Evolutionary conservation across 2,113 vertebrate species (phyloP).

Genomic region (Tauraco erythrolophus): DNA sequence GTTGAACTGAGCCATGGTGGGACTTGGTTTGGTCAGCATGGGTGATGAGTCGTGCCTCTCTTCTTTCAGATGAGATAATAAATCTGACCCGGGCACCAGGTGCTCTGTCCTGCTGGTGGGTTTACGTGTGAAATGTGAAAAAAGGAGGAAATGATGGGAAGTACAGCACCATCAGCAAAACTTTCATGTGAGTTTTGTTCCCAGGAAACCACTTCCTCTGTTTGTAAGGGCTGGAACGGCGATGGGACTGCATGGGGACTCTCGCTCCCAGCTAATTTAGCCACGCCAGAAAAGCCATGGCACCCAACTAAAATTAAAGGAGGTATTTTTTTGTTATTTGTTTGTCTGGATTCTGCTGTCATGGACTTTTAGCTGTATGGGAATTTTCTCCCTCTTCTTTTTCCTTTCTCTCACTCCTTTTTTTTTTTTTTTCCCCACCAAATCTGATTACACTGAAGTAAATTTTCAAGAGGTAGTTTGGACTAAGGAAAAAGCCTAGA

Average conservation of each 20-base stretch:
- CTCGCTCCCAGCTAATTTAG: conserved; percentile 11
- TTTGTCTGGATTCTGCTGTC: conserved; percentile 48
- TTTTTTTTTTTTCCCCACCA: background rate
- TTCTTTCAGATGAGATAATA: background rate
- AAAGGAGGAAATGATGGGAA: conserved; percentile 9
- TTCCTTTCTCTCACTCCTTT: background rate
- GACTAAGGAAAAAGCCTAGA: background rate
- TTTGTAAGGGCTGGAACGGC: background rate
- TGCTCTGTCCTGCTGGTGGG: background rate
- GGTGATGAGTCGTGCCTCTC: background rate
- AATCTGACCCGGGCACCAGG: background rate
- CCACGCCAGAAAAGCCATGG: conserved; percentile 35
- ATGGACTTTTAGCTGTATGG: background rate
- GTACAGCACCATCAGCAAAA: conserved; percentile 4
- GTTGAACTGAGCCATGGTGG: fast-evolving
- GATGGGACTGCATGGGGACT: background rate
- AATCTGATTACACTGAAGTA: background rate
- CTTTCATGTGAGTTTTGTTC: conserved; percentile 62
- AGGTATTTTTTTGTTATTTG: background rate
- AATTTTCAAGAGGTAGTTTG: background rate
- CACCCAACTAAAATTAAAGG: conserved; percentile 34
- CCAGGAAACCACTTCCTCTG: conserved; percentile 70
- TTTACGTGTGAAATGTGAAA: background rate
- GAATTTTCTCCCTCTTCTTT: background rate
- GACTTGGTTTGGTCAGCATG: background rate